These are phyloP conservation scores for Trachymyrmex septentrionalis DNA, from an alignment of 1,140 invertebrate genomes.

Conservation along the genomic window DNA sequence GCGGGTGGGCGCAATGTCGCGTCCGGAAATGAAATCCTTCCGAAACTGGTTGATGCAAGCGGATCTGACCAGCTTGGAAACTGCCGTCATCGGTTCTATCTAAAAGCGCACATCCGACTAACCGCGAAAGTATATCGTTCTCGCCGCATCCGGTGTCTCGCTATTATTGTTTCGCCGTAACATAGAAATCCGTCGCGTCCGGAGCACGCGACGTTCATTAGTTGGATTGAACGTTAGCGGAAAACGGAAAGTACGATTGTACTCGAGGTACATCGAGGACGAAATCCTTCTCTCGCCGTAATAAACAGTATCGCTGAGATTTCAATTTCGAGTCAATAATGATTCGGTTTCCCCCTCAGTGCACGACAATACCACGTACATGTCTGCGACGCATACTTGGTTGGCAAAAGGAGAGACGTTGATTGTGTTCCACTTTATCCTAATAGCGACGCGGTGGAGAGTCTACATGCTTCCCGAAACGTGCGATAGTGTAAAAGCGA, in stretches of 20 bases:
- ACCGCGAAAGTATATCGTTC: constrained; percentile 56
- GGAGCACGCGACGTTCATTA: constrained; percentile 1
- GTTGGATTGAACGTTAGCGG: constrained; percentile 23
- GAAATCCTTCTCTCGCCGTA: background rate
- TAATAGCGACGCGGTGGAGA: constrained; percentile 33
- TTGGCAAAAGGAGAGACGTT: constrained; percentile 15
- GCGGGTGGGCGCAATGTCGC: constrained; percentile 3
- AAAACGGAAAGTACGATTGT: constrained; percentile 13
- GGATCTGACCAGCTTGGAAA: constrained; percentile 19
- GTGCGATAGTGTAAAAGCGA: constrained; percentile 58
- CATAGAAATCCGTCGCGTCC: background rate
- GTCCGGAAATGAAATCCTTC: constrained; percentile 58
- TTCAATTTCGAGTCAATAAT: constrained; percentile 23
- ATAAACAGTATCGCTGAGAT: background rate
- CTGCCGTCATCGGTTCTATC: constrained; percentile 1
- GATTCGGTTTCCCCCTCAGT: constrained; percentile 6
- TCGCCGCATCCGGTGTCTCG: constrained; percentile 25
- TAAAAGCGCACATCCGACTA: constrained; percentile 13
- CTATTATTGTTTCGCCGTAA: background rate
- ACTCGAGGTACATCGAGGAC: background rate
- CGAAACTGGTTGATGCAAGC: constrained; percentile 36
- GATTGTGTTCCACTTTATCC: constrained; percentile 45
- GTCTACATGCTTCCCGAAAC: constrained; percentile 29
- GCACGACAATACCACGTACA: background rate
- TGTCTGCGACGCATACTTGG: background rate